Evolutionary conservation across 1,140 invertebrate species (phyloP), one percentile per base, ranked within the genome.

Genomic region (Hylaeus anthracinus): DNA sequence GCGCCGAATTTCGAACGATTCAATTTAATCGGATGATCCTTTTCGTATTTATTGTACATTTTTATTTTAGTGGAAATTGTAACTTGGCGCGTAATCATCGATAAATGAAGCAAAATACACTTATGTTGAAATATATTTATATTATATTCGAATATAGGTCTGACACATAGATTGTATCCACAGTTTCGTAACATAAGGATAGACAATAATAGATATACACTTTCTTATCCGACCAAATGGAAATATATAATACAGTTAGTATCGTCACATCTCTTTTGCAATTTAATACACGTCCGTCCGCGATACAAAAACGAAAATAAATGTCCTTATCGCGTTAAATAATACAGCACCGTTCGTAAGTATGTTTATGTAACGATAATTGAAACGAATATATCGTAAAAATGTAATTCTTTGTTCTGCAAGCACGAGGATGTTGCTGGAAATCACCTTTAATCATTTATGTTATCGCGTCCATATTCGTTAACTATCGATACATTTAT

Each of bases 61-160:
- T 39, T 2, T 63, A 3, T 39, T 5, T 66, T 0, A n/a, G 26
- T 5, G 5, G 15, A 45, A 8, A n/a, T 26, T 60, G 56, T 37
- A 60, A 60, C 56, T 26, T 26, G 3, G 8, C 14, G 15, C 65
- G 39, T n/a, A 37, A 3, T 39, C 15, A 15, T 55, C 10, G 10
- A 37, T 45, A 70, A 63, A 51, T 5, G 26, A 63, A 53, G 71
- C 12, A 45, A 48, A 9, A 45, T 43, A 15, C 4, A 63, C 53
- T 86, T 84, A 88, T 86, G 75, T 85, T 86, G 79, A 84, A 86
- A 88, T 86, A 86, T 88, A 88, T 88, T 88, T 88, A 82, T 88
- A 86, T 88, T 86, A 88, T 53, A 82, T 78, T 79, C 43, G 86
- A 81, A 79, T 86, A 86, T 78, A 87, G 74, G 73, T 85, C 56